A percentile compares a stretch with the other conserved stretches of the same genome.
These are phyloP conservation scores for Ischnus inquisitorius DNA, from an alignment of 2,888 invertebrate genomes.

Conservation along the genomic window DNA sequence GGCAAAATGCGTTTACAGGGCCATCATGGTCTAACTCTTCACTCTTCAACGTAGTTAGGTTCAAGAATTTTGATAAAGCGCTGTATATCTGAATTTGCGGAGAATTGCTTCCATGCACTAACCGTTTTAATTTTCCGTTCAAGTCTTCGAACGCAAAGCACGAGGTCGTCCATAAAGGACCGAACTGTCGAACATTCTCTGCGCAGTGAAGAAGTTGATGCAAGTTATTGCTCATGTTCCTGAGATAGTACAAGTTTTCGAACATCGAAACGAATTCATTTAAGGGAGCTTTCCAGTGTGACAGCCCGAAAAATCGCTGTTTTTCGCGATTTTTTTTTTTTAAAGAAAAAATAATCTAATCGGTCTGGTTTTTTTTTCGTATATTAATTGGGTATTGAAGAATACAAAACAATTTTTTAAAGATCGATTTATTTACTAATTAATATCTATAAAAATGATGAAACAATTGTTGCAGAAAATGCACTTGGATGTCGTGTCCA, in stretches of 20 bases:
- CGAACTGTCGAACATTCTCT: conserved; percentile 33
- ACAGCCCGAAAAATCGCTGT: too few relatives aligned
- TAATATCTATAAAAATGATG: too few relatives aligned
- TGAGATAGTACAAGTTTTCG: conserved; percentile 54
- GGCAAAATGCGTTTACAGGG: conserved; percentile 19
- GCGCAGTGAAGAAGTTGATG: conserved; percentile 53
- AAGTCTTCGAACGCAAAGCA: conserved; percentile 62
- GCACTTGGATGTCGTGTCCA: too few relatives aligned
- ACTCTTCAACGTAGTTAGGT: conserved; percentile 17
- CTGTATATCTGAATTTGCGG: conserved; percentile 52
- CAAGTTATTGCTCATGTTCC: conserved; percentile 40
- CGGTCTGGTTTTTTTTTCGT: too few relatives aligned
- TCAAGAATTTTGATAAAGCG: conserved; percentile 4
- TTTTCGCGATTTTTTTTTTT: too few relatives aligned
- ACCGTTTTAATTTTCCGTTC: conserved; percentile 51
- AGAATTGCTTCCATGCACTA: conserved; percentile 49
- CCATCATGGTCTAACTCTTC: conserved; percentile 5
- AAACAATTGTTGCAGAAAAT: too few relatives aligned
- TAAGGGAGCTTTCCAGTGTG: too few relatives aligned
- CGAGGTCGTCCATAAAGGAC: conserved; percentile 50
- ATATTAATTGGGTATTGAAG: too few relatives aligned
- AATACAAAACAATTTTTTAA: too few relatives aligned
- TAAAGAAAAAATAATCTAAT: too few relatives aligned
- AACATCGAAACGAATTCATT: conserved; percentile 56
- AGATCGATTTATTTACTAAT: too few relatives aligned